Evolutionary conservation across 2,888 invertebrate species (phyloP).

Genomic region (Adelognathus sp.): DNA sequence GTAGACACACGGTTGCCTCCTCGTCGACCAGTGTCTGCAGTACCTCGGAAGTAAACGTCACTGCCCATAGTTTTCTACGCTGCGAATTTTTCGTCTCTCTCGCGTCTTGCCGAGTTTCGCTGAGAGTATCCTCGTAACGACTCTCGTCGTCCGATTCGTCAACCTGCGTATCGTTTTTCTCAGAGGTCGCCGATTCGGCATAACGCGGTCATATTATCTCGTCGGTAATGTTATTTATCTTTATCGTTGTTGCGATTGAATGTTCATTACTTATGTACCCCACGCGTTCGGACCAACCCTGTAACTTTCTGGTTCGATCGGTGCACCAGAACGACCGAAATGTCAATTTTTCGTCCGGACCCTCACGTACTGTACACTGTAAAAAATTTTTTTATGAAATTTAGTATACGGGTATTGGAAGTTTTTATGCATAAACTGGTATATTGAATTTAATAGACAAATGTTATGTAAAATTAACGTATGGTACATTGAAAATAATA

Average conservation of each 20-base stretch:
- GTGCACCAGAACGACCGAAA: no score
- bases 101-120: constrained; percentile 46
- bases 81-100: constrained; percentile 66
- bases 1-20: constrained; percentile 69
- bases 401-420: no score
- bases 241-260: neutral
- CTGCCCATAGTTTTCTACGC: constrained; percentile 72
- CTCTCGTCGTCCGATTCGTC: constrained; percentile 53
- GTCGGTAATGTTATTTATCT: neutral
- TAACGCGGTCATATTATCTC: neutral
- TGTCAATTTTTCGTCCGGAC: no score
- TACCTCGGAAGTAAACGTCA: constrained; percentile 75
- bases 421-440: no score
- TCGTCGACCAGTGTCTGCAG: constrained; percentile 76
- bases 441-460: no score
- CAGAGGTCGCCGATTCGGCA: constrained; percentile 10
- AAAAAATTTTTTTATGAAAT: no score
- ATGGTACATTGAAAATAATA: no score
- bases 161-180: constrained; percentile 56
- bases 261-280: no score
- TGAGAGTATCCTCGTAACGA: constrained; percentile 42
- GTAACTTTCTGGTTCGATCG: no score
- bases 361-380: no score
- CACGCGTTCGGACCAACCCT: no score
- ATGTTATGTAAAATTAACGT: no score